Evolutionary conservation across 2,797 vertebrate genomes (phyloP), one percentile per base, ranked within the genome.

Genomic region (Catharus ustulatus): DNA sequence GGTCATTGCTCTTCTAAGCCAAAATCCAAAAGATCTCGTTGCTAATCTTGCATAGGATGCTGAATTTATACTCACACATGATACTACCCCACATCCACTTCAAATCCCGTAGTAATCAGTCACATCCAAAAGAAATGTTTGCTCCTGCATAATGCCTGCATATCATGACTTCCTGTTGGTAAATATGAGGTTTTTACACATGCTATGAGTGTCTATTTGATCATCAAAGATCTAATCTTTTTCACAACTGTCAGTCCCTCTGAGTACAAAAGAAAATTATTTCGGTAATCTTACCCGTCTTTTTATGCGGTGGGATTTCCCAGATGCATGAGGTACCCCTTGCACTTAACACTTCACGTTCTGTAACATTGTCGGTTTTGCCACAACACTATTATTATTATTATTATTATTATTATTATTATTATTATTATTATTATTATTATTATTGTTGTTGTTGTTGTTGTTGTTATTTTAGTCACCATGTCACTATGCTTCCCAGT

Each of bases 401-500:
- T 83, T 15, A 40, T 40, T 40, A 40, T 40, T 91, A 40, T 27
- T 46, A 15, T 9, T 32, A 54, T 68, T 82, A 54, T 72, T 79
- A 48, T 83, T 40, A 40, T 83, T 40, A 40, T 40, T 91, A 40
- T 40, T 40, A 40, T 40, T 40, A 13, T 27, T 46, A 15, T 9
- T 32, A 54, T 68, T 82, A 54, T 72, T 79, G 48, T 83, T n/a
- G 34, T 34, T 34, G n/a, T n/a, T n/a, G n/a, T n/a, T n/a, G n/a
- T 72, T 79, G 48, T 83, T n/a, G 34, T 34, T 34, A 34, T 34
- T 91, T 79, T 46, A 87, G 68, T 38, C 48, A 42, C 38, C n/a
- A 45, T 0, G 2, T 51, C 63, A 68, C 62, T 45, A 27, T 16
- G 19, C 0, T 1, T 18, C 45, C 36, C 23, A 57, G 19, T 49